Evolutionary conservation across 1,140 invertebrate genomes (phyloP).

Genomic region (Atta cephalotes): DNA sequence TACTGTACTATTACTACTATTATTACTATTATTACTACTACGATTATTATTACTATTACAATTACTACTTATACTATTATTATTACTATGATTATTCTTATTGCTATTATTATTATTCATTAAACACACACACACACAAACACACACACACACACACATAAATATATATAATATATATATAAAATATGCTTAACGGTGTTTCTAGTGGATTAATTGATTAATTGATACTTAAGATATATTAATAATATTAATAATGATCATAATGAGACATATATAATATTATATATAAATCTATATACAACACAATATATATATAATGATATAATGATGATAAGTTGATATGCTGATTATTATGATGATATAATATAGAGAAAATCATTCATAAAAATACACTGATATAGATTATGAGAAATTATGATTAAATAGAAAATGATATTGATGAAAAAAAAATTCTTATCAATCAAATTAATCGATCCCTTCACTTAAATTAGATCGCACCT

Average conservation of each 20-base stretch:
- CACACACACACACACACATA: constrained; percentile 26
- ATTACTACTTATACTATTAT: constrained; percentile 62
- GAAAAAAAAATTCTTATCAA: constrained; percentile 71
- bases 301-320: constrained; percentile 77
- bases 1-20: constrained; percentile 67
- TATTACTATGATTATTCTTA: constrained; percentile 70
- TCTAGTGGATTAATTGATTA: constrained; percentile 83
- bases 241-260: constrained; percentile 80
- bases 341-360: constrained; percentile 81
- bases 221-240: constrained; percentile 85
- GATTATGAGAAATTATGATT: constrained; percentile 81
- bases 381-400: constrained; percentile 82
- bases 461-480: constrained; percentile 70
- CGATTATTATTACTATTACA: constrained; percentile 62
- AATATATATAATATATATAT: constrained; percentile 74
- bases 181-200: constrained; percentile 83
- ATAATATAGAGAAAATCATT: constrained; percentile 82
- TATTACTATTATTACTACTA: constrained; percentile 55
- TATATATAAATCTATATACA: constrained; percentile 79
- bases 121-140: constrained; percentile 41
- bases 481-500: constrained; percentile 55
- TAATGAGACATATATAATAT: constrained; percentile 77
- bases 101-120: constrained; percentile 76
- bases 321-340: constrained; percentile 83
- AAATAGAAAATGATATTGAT: constrained; percentile 83